phyloP scores from a whole-genome alignment of 2,797 vertebrate genomes.

The Leuciscus waleckii region DNA sequence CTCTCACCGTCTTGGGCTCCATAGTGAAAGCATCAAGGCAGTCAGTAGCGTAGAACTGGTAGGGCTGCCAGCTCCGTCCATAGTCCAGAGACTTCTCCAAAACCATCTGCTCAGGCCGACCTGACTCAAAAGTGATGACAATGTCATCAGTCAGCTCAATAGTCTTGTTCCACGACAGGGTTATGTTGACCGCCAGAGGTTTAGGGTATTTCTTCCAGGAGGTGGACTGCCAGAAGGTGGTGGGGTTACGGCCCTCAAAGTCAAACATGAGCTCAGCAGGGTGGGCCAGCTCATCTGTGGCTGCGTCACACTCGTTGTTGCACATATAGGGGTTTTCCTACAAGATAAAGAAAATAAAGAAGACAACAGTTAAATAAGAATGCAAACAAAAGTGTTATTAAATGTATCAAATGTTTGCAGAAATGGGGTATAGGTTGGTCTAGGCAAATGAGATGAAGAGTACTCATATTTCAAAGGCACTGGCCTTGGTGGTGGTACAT shows the following conservation, averaged over 20 bases:
- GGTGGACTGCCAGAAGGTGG: slow-evolving; percentile 96
- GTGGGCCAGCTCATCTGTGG: slow-evolving; percentile 92
- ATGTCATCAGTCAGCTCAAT: slow-evolving; percentile 98
- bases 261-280: slow-evolving; percentile 97
- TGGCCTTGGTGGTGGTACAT: slow-evolving; percentile 15
- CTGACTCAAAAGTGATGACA: slow-evolving; percentile 95
- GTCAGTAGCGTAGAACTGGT: slow-evolving; percentile 98
- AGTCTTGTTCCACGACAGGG: slow-evolving; percentile 98
- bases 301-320: slow-evolving; percentile 97
- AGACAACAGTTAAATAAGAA: slow-evolving; percentile 52
- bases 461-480: slow-evolving; percentile 29
- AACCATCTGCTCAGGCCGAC: slow-evolving; percentile 97
- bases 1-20: slow-evolving; percentile 94
- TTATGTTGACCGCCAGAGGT: slow-evolving; percentile 94
- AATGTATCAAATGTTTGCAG: slow-evolving; percentile 1
- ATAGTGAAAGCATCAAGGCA: slow-evolving; percentile 97
- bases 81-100: slow-evolving; percentile 97
- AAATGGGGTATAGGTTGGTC: slow-evolving; percentile 14
- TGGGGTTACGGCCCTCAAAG: slow-evolving; percentile 93
- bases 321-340: slow-evolving; percentile 99
- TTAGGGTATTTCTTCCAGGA: slow-evolving; percentile 97
- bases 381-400: slow-evolving; percentile 20
- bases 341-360: slow-evolving; percentile 55
- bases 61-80: slow-evolving; percentile 95
- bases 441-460: slow-evolving; percentile 23